These are phyloP conservation scores for Dyspetes luteomarginatus DNA, from an alignment of 2,888 invertebrate genomes.

Conservation along the genomic window DNA sequence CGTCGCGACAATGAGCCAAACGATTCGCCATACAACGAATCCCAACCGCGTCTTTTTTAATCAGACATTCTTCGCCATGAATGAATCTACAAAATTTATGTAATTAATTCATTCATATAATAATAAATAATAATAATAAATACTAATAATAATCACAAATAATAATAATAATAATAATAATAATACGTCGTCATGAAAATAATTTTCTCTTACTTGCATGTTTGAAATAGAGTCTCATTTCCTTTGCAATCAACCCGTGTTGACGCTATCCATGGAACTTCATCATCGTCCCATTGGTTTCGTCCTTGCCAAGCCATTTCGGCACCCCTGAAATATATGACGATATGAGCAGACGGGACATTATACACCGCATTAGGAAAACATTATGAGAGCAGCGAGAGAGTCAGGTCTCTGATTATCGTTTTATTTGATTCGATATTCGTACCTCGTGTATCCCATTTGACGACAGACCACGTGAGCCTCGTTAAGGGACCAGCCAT, in stretches of 20 bases:
- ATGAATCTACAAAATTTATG: slow-evolving; percentile 73
- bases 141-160: slow-evolving; percentile 17
- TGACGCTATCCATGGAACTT: slow-evolving; percentile 80
- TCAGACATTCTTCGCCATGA: slow-evolving; percentile 77
- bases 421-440: slow-evolving; percentile 28
- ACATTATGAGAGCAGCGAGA: background rate
- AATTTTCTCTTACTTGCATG: slow-evolving; percentile 76
- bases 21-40: slow-evolving; percentile 82
- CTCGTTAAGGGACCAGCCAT: slow-evolving; percentile 84
- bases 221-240: slow-evolving; percentile 82
- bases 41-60: slow-evolving; percentile 81
- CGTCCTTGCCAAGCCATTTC: slow-evolving; percentile 84
- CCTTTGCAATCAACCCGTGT: slow-evolving; percentile 81
- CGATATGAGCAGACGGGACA: slow-evolving; percentile 5
- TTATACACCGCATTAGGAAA: slow-evolving; percentile 5
- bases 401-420: slow-evolving; percentile 23
- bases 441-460: slow-evolving; percentile 83
- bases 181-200: too few species aligned
- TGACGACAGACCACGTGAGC: slow-evolving; percentile 84
- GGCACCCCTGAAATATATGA: slow-evolving; percentile 83
- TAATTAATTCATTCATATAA: slow-evolving; percentile 44
- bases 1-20: slow-evolving; percentile 82
- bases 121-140: too few species aligned
- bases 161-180: too few species aligned
- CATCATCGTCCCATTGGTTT: slow-evolving; percentile 72